phyloP scores from a whole-genome alignment of 2,888 invertebrate species.

The Eledona agricola region DNA sequence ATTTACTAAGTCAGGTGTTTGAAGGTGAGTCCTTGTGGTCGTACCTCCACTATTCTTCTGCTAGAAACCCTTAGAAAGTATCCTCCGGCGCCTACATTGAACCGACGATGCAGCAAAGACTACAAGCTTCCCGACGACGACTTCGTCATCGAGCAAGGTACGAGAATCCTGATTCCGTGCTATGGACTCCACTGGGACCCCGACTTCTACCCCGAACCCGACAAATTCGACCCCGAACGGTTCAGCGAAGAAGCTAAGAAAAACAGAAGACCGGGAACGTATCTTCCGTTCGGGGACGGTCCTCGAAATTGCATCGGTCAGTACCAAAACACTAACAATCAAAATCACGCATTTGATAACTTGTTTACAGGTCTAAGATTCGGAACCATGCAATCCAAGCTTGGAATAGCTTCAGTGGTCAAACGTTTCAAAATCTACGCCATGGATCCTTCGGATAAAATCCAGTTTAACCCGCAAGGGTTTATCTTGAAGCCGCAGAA shows the following conservation, averaged over 20 bases:
- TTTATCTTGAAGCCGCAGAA: too few relatives aligned
- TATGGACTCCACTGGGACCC: slow-evolving; percentile 36
- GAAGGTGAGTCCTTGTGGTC: slow-evolving; percentile 42
- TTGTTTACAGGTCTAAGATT: not conserved
- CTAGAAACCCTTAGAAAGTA: slow-evolving; percentile 56
- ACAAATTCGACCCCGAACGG: slow-evolving; percentile 12
- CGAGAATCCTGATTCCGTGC: slow-evolving; percentile 42
- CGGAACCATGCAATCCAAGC: slow-evolving; percentile 53
- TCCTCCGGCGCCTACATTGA: slow-evolving; percentile 49
- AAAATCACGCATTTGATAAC: not conserved
- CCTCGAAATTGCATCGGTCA: slow-evolving; percentile 18
- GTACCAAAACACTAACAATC: too few relatives aligned
- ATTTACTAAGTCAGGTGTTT: slow-evolving; percentile 59
- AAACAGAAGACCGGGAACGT: slow-evolving; percentile 46
- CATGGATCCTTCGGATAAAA: too few relatives aligned
- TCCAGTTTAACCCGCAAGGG: too few relatives aligned
- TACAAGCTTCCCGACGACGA: slow-evolving; percentile 41
- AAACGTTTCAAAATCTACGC: too few relatives aligned
- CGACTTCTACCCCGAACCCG: slow-evolving; percentile 22
- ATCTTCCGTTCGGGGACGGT: slow-evolving; percentile 37
- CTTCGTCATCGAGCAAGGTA: slow-evolving; percentile 47
- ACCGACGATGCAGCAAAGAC: slow-evolving; percentile 41
- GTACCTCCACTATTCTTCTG: slow-evolving; percentile 22
- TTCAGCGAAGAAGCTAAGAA: slow-evolving; percentile 50
- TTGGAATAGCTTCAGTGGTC: slow-evolving; percentile 31